These are phyloP conservation scores for Morone saxatilis DNA, from an alignment of 2,113 vertebrate species.

Conservation along the genomic window DNA sequence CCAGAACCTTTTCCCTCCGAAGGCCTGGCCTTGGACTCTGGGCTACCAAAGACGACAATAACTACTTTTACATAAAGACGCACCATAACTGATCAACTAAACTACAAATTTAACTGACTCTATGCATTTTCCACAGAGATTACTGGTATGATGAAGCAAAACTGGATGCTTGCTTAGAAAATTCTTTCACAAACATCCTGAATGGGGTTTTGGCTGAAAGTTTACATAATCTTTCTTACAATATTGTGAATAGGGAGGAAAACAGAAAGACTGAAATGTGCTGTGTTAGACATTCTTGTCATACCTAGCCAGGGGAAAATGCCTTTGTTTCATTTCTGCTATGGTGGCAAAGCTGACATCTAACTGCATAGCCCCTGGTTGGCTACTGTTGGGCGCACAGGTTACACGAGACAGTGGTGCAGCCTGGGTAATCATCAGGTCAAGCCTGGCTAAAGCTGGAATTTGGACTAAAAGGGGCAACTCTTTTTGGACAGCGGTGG, in stretches of 20 bases:
- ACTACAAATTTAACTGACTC: neutral
- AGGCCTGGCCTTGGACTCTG: neutral
- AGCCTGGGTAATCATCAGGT: slow-evolving; percentile 13
- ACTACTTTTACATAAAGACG: neutral
- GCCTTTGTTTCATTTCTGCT: slow-evolving; percentile 76
- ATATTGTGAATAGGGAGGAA: slow-evolving; percentile 57
- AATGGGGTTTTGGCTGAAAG: neutral
- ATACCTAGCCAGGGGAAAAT: slow-evolving; percentile 73
- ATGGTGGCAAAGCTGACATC: slow-evolving; percentile 73
- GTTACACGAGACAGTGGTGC: slow-evolving; percentile 41
- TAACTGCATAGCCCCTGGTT: slow-evolving; percentile 35
- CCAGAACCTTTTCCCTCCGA: neutral
- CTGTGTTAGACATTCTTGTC: slow-evolving; percentile 77
- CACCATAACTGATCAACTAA: neutral
- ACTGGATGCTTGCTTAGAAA: neutral
- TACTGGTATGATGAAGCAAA: neutral
- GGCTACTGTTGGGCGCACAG: slow-evolving; percentile 38
- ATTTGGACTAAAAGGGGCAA: neutral
- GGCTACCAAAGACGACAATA: neutral
- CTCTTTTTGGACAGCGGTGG: slow-evolving; percentile 6
- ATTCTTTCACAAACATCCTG: neutral
- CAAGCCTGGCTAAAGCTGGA: neutral
- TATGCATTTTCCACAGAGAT: neutral
- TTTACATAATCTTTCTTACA: slow-evolving; percentile 37
- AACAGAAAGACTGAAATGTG: slow-evolving; percentile 73